Evolutionary conservation across 2,888 invertebrate genomes (phyloP), one percentile per base, ranked within the genome.

Genomic region (Trilocha varians): DNA sequence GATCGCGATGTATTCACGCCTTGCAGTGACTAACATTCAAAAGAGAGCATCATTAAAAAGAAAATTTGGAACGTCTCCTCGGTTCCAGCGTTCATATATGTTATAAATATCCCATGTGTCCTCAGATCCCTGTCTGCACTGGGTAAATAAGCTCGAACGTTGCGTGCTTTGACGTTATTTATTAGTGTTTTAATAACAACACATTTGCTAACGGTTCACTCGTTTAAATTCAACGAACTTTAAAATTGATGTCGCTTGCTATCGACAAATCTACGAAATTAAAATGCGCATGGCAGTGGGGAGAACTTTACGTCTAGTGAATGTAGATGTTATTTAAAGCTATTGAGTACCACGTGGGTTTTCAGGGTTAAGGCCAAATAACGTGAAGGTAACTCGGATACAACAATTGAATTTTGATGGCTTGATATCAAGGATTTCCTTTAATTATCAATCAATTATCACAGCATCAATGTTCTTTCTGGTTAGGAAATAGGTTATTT

Each of bases 311-410:
- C n/a, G n/a, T n/a, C 25, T 25, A 25, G 6, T 3, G 25, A 25
- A 25, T 25, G 11, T 11, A 25, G 25, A 25, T 25, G 25, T 25
- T 42, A 16, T 25, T 38, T 55, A 50, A 49, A 50, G 46, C 40
- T 55, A 38, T 48, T 46, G 50, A 59, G 59, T n/a, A n/a, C n/a
- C 68, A 72, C 62, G 70, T 72, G 72, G 73, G 70, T 52, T 44
- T 50, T 50, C 67, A 71, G 71, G 72, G 73, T 62, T 65, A 65
- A 61, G 62, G 61, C 56, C 62, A 50, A 47, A 37, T 46, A 52
- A 39, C 46, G 51, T 49, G 48, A 59, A 66, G 63, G 65, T 64
- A 58, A 55, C 50, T 49, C 52, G 57, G 59, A 66, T 63, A 57
- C 69, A 66, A 66, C 65, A 61, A 63, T 62, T 56, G 57, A 69